These are phyloP conservation scores for Pinctada fucata DNA, from an alignment of 2,888 invertebrate species.

Conservation along the genomic window DNA sequence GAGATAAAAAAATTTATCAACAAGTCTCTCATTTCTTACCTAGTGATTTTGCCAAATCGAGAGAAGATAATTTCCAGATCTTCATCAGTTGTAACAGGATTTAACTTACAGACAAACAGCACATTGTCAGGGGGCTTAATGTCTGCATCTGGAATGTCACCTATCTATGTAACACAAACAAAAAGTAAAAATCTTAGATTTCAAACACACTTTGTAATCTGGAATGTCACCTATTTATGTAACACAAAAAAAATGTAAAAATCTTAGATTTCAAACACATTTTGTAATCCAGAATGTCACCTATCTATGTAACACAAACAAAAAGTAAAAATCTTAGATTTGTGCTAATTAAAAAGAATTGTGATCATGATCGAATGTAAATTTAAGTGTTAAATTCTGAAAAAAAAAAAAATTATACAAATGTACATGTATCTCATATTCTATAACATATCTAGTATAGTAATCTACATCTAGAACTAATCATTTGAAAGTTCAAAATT, in stretches of 20 bases:
- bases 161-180: conserved; percentile 79
- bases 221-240: conserved; percentile 91
- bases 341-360: too few species aligned
- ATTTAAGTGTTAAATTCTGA: neutral
- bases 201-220: conserved; percentile 78
- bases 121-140: conserved; percentile 99
- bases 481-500: too few species aligned
- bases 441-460: too few species aligned
- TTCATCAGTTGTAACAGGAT: conserved; percentile 98
- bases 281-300: conserved; percentile 90
- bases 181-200: neutral
- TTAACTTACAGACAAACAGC: conserved; percentile 98
- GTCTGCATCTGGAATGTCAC: conserved; percentile 97
- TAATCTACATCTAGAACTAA: too few species aligned
- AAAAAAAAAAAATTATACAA: neutral
- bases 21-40: conserved; percentile 74
- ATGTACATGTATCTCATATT: neutral
- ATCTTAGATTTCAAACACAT: neutral
- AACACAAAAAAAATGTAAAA: neutral
- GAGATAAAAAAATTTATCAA: neutral
- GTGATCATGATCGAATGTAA: too few species aligned
- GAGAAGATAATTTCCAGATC: conserved; percentile 98
- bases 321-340: neutral
- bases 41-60: conserved; percentile 93
- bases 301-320: conserved; percentile 79